Base-by-base conservation (phyloP, 2,888 invertebrate species). In the Drosophila emarginata region DNA sequence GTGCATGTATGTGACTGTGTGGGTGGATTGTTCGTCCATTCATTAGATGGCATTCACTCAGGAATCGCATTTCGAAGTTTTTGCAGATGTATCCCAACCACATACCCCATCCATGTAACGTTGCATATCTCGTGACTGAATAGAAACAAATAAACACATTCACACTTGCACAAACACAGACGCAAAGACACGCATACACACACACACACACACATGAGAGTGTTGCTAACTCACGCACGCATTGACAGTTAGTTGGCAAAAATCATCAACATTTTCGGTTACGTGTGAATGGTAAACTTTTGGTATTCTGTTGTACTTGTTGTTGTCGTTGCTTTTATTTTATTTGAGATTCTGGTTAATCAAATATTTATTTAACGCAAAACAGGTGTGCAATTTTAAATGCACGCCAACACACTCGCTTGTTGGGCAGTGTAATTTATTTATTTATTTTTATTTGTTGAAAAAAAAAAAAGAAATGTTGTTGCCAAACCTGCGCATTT, bases 361-460 rank as follows among this genome's bases (percentile, higher is more conserved):
- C 72, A 84, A 84, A 81, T 84, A 81, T 81, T 81, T 81, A 81
- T 75, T 72, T 67, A 70, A 76, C 76, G 63, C 66, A 56, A 63
- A 83, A 58, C 84, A 83, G 80, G 81, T 84, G 80, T 64, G 67
- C 84, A 77, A 64, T 77, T 74, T 75, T 66, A 71, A 80, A 83
- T 83, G 70, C 62, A 60, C 65, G 37, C 50, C 61, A 65, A 66
- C 62, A 69, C 61, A 68, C 67, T 53, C 67, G 63, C 58, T 32
- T 70, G 82, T 80, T 80, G 21, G 23, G 50, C 50, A 21, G 21
- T 61, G 40, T 50, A 60, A 59, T 45, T 59, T 45, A 40, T 59
- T 58, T 58, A 45, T 58, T 59, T 59, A 77, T 77, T 69, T 74
- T 77, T 77, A 77, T 77, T 67, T 75, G 15, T 60, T 40, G 21